Percentiles rank a stretch among this genome's conserved stretches.
These are phyloP conservation scores for Drosophila novamexicana DNA, from an alignment of 1,140 invertebrate species.

Conservation along the genomic window DNA sequence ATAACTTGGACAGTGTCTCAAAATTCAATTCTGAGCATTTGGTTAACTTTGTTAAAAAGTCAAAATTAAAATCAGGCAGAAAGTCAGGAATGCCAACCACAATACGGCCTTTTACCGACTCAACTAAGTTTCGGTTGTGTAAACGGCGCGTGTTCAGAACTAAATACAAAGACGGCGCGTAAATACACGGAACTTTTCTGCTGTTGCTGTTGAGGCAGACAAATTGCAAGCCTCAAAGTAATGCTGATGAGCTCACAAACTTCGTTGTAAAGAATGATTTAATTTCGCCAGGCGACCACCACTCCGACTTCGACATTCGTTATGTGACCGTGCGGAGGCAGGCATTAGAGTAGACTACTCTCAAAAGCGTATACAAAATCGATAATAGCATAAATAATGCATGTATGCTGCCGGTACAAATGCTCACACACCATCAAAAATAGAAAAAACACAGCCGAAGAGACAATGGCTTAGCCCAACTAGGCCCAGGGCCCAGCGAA, in stretches of 20 bases:
- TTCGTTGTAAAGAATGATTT: constrained; percentile 74
- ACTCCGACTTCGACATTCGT: constrained; percentile 9
- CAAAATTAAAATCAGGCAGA: constrained; percentile 74
- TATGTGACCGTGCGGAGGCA: background rate
- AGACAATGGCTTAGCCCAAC: constrained; percentile 72
- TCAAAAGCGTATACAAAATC: constrained; percentile 72
- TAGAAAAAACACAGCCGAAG: constrained; percentile 18
- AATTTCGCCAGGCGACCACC: constrained; percentile 52
- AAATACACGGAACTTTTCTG: constrained; percentile 38
- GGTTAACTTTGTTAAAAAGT: constrained; percentile 81
- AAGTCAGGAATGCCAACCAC: constrained; percentile 60
- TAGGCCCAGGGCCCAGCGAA: constrained; percentile 63
- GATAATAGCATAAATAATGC: constrained; percentile 82
- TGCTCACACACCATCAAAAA: constrained; percentile 21
- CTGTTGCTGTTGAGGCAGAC: constrained; percentile 37
- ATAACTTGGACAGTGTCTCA: constrained; percentile 57
- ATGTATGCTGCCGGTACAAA: constrained; percentile 44
- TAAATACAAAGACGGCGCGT: constrained; percentile 46
- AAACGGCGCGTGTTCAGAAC: constrained; percentile 53
- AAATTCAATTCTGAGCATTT: constrained; percentile 78
- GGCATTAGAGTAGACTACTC: constrained; percentile 39
- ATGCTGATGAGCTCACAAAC: constrained; percentile 67
- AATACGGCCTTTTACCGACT: constrained; percentile 41
- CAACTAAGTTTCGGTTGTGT: constrained; percentile 59
- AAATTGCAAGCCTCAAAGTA: constrained; percentile 68